A percentile compares a stretch with the other conserved stretches of the same genome.
Conservation (phyloP, 2,888 invertebrate species). For the Zygaena filipendulae region DNA sequence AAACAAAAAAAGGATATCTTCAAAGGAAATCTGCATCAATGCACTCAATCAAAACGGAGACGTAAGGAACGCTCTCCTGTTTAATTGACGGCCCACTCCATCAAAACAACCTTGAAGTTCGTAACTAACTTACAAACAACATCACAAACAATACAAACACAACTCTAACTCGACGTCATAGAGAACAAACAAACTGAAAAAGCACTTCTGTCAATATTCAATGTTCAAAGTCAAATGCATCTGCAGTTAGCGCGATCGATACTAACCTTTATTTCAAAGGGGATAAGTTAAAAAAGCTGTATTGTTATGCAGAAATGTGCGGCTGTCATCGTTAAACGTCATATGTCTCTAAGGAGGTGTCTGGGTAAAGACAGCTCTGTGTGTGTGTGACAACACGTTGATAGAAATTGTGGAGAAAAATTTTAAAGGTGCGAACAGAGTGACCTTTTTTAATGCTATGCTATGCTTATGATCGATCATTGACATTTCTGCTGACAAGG, state of each 20-base stretch:
- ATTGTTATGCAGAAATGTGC: too few relatives aligned
- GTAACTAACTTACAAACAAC: constrained; percentile 22
- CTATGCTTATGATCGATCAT: not conserved
- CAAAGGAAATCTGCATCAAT: constrained; percentile 51
- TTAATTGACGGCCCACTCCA: constrained; percentile 64
- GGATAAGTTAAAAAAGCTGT: too few relatives aligned
- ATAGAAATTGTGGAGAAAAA: constrained; percentile 27
- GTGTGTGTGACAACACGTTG: constrained; percentile 23
- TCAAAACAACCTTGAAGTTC: constrained; percentile 51
- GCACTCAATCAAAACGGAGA: constrained; percentile 56
- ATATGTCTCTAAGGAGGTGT: constrained; percentile 39
- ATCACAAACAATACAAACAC: constrained; percentile 20
- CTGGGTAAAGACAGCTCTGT: constrained; percentile 39
- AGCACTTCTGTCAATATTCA: constrained; percentile 27
- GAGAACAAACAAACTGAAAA: constrained; percentile 22
- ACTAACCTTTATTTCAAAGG: constrained; percentile 19
- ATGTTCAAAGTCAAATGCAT: constrained; percentile 24
- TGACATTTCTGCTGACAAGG: too few relatives aligned
- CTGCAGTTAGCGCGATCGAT: constrained; percentile 16
- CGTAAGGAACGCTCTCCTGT: constrained; percentile 47
- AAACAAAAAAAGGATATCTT: constrained; percentile 26
- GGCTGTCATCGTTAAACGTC: constrained; percentile 46
- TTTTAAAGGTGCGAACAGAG: constrained; percentile 15
- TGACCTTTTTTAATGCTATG: constrained; percentile 1
- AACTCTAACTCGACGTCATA: constrained; percentile 25